Evolutionary conservation across 2,113 vertebrate genomes (phyloP).

Genomic region (Andinoacara biseriatus): DNA sequence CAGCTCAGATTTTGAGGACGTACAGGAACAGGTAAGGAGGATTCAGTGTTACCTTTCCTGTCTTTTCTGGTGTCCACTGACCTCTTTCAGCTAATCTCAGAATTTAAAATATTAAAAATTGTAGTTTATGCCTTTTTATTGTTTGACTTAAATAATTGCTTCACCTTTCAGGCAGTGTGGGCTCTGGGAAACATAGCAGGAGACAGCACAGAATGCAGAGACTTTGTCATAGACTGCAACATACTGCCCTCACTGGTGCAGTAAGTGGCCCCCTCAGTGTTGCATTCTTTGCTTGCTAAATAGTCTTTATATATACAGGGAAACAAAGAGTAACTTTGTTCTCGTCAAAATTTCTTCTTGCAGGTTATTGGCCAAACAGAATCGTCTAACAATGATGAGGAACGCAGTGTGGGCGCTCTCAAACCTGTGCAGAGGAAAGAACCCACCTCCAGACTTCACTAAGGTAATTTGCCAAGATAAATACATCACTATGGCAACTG

Average conservation of each 20-base stretch:
- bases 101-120: conserved; percentile 1
- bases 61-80: neutral
- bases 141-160: conserved; percentile 12
- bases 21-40: conserved; percentile 92
- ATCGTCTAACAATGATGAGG: conserved; percentile 96
- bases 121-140: neutral
- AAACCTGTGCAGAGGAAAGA: conserved; percentile 98
- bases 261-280: conserved; percentile 81
- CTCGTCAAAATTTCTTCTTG: neutral
- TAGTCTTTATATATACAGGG: neutral
- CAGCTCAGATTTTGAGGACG: conserved; percentile 96
- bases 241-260: conserved; percentile 95
- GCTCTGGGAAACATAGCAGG: conserved; percentile 98
- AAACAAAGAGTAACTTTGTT: neutral
- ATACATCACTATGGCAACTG: conserved; percentile 42
- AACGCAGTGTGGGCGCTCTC: conserved; percentile 98
- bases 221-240: conserved; percentile 97
- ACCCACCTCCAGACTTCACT: conserved; percentile 95
- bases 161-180: conserved; percentile 90
- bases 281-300: neutral
- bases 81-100: neutral
- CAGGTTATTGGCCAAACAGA: conserved; percentile 96
- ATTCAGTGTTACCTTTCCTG: neutral
- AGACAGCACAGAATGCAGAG: conserved; percentile 97
- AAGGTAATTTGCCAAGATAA: conserved; percentile 79